Percentiles rank a stretch among this genome's conserved stretches.
These are phyloP conservation scores for Cervus canadensis DNA, from an alignment of 2,113 vertebrate genomes.

Conservation along the genomic window DNA sequence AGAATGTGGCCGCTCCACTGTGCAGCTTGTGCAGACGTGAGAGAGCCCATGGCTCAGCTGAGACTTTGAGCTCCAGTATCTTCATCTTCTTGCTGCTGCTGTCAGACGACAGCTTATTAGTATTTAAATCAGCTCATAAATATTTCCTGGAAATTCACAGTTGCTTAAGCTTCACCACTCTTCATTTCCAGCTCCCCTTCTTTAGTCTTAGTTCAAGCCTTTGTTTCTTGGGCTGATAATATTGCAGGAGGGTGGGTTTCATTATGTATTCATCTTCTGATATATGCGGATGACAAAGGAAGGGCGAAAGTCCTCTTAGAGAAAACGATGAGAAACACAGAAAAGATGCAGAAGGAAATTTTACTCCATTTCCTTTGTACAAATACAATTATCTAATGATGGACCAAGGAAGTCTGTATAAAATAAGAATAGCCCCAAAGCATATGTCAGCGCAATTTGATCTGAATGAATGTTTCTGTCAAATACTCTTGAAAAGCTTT, in stretches of 20 bases:
- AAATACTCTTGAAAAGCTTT: slow-evolving; percentile 67
- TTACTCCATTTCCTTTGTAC: slow-evolving; percentile 68
- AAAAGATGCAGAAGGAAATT: slow-evolving; percentile 47
- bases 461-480: slow-evolving; percentile 71
- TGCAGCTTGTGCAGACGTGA: not conserved
- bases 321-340: slow-evolving; percentile 33
- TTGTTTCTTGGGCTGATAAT: slow-evolving; percentile 44
- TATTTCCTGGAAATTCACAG: slow-evolving; percentile 67
- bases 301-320: slow-evolving; percentile 30
- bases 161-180: slow-evolving; percentile 10
- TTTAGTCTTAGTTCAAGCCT: slow-evolving; percentile 25
- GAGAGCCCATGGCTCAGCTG: not conserved
- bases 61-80: not conserved
- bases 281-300: not conserved
- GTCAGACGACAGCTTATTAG: slow-evolving; percentile 43
- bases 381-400: slow-evolving; percentile 75
- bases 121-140: slow-evolving; percentile 69
- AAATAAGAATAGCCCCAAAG: slow-evolving; percentile 41
- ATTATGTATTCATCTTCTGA: slow-evolving; percentile 63
- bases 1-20: not conserved
- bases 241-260: slow-evolving; percentile 4
- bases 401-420: slow-evolving; percentile 42
- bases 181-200: slow-evolving; percentile 38
- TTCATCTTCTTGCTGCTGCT: slow-evolving; percentile 33
- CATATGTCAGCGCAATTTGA: slow-evolving; percentile 30